Base-by-base conservation (phyloP, 2,888 invertebrate genomes). In the Drosophila kambysellisi region DNA sequence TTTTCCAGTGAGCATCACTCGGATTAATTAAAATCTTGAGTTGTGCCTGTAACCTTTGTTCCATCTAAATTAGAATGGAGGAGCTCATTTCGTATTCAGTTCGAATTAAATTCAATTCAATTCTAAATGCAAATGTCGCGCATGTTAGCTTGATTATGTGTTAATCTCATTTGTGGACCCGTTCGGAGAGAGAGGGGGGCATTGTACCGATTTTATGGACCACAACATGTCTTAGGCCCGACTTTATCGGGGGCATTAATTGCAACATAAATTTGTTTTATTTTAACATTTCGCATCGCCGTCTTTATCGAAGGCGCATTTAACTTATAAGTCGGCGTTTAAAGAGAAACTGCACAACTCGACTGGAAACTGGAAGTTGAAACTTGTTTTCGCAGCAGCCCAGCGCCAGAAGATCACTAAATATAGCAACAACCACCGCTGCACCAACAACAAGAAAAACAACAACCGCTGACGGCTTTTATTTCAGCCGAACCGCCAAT, bases 181-280 rank as follows among this genome's bases (percentile, higher is more conserved):
- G 17, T 17, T 43, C 56, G 15, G 17, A 30, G 9, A 3, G 30
- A n/a, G 39, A 4, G 12, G 6, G 32, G 6, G 25, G 20, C 71
- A 48, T 35, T 60, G 76, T 69, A 67, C 48, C 65, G 59, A 59
- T 65, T 78, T 83, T 83, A 74, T 80, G 76, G 79, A 67, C 79
- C 82, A 74, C 77, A 82, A 82, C 78, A 91, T 82, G 79, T 88
- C 81, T 81, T 77, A 79, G 86, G 76, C 70, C 64, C 72, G 61
- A 77, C 64, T 91, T 91, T 91, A 88, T 88, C 74, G 81, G 43
- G 33, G 67, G 78, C 90, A 83, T 88, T 88, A 91, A 91, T 89
- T 88, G 91, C 90, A 89, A 85, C 88, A 89, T 88, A 91, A 88
- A 91, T 88, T 89, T 88, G 70, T 88, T 88, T 88, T 89, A 88